phyloP scores from a whole-genome alignment of 2,113 vertebrate genomes.

The Pterocles burchelli region DNA sequence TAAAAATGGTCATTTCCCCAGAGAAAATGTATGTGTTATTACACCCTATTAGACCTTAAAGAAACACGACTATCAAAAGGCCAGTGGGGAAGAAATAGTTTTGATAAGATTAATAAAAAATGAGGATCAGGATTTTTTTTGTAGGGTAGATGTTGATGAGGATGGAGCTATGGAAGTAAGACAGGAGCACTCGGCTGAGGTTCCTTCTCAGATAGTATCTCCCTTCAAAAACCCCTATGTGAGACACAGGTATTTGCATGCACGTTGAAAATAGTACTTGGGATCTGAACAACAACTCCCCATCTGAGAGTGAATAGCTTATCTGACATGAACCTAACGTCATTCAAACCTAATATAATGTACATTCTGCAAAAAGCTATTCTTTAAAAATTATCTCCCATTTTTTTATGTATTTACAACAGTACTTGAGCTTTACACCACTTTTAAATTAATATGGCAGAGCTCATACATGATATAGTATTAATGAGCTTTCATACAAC shows the following conservation, averaged over 20 bases:
- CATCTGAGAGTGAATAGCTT: neutral
- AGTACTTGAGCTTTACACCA: neutral
- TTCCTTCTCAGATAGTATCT: fast-evolving
- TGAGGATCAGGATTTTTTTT: neutral
- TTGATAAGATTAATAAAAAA: neutral
- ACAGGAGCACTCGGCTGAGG: neutral
- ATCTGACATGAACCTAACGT: neutral
- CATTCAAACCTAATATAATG: neutral
- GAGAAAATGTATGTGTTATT: neutral
- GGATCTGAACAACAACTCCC: neutral
- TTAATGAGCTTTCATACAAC: neutral
- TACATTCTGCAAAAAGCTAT: neutral
- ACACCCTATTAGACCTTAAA: neutral
- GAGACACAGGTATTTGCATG: neutral
- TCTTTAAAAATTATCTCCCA: neutral
- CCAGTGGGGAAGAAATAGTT: neutral
- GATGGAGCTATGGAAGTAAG: neutral
- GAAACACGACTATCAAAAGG: neutral
- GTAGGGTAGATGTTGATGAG: neutral
- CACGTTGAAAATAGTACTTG: neutral
- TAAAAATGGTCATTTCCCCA: neutral
- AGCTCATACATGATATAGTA: fast-evolving
- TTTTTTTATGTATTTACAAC: neutral
- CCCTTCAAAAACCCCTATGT: neutral
- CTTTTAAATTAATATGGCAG: neutral